Percentiles rank a stretch among this genome's conserved stretches.
Evolutionary conservation across 2,888 invertebrate species (phyloP).

Genomic region (Drosophila hamatofila): DNA sequence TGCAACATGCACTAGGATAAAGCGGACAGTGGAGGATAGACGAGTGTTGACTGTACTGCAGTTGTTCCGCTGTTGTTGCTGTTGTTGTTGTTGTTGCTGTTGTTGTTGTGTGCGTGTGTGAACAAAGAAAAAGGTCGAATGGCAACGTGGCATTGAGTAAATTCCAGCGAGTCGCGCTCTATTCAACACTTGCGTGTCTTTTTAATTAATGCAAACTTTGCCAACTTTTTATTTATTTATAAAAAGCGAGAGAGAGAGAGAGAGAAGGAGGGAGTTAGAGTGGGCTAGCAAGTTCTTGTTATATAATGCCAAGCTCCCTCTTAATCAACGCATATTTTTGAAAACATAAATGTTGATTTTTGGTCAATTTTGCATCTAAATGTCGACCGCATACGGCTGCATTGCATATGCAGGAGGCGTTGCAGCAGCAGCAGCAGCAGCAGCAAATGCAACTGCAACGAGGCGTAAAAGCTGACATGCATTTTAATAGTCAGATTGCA

Average conservation of each 20-base stretch:
- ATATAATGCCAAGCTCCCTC: neutral
- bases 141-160: neutral
- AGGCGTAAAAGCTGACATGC: neutral
- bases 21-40: neutral
- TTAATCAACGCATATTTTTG: neutral
- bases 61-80: neutral
- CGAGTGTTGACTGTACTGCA: neutral
- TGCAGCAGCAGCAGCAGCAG: neutral
- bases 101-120: neutral
- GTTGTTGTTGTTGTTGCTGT: neutral
- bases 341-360: neutral
- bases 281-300: neutral
- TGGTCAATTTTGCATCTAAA: neutral
- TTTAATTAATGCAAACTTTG: neutral
- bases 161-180: neutral
- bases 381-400: neutral
- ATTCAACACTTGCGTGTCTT: neutral
- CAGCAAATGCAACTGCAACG: neutral
- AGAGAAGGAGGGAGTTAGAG: neutral
- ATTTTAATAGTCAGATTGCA: neutral
- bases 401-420: neutral
- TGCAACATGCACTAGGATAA: neutral
- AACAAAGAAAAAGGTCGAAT: neutral
- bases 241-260: neutral
- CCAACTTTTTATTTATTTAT: neutral